Evolutionary conservation across 2,797 vertebrate species (phyloP), one percentile per base, ranked within the genome.

Genomic region (Vespertilio murinus): DNA sequence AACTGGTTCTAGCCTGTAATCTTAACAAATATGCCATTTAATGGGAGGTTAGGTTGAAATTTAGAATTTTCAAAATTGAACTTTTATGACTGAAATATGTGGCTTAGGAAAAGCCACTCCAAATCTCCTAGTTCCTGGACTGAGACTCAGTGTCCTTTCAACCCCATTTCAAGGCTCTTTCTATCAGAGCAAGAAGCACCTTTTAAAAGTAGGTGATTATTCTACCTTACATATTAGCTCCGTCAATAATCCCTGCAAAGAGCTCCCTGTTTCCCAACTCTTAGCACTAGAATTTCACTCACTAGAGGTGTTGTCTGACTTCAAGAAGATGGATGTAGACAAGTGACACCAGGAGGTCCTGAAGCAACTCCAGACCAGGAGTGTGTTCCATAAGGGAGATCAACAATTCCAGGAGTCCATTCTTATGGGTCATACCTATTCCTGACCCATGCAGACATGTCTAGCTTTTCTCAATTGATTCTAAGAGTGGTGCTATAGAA

Each of bases 61-160:
- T 42, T 59, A 67, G 28, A 74, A 84, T 30, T 74, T n/a, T 45
- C 28, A 42, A 25, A 49, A 61, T 64, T 8, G 18, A 4, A 42
- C 3, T 49, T 30, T 3, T 35, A 23, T 75, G 13, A 9, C 8
- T 91, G 3, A 42, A 65, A 33, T 6, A 5, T n/a, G 5, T 20
- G 17, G 3, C 18, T 7, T 54, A 22, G 22, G 20, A 16, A 80
- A 1, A 74, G 9, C 3, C n/a, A 75, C 10, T 16, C 2, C 30
- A 23, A 59, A 67, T n/a, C 18, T 30, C 52, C 16, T 4, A 0
- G 3, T 0, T 9, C 23, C 1, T 2, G 5, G 16, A 5, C 20
- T 70, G 25, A 52, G 14, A 79, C 12, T 20, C 11, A 35, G 10
- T 12, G 5, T 42, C 22, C 16, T 59, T 40, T 18, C 65, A n/a